phyloP scores from a whole-genome alignment of 2,113 vertebrate genomes.

The Copsychus sechellarum region DNA sequence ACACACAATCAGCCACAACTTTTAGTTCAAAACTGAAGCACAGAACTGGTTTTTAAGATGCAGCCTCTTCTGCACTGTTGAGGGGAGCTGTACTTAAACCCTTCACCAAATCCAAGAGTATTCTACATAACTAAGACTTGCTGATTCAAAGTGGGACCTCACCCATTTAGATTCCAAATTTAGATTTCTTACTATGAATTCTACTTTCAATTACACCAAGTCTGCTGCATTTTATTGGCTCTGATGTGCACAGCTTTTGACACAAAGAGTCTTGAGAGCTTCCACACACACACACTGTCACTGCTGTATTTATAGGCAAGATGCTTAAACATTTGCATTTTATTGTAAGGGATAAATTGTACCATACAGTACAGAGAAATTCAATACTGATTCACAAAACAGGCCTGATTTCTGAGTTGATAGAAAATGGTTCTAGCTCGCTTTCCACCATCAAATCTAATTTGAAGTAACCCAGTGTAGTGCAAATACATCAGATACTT shows the following conservation, averaged over 20 bases:
- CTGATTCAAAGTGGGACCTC: neutral
- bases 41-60: neutral
- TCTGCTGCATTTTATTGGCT: neutral
- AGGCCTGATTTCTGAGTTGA: conserved; percentile 23
- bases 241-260: neutral
- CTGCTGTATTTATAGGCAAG: neutral
- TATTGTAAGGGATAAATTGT: neutral
- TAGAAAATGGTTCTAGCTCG: neutral
- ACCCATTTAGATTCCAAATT: neutral
- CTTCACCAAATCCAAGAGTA: neutral
- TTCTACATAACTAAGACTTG: neutral
- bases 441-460: conserved; percentile 42
- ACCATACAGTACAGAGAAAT: neutral
- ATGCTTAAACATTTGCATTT: conserved; percentile 23
- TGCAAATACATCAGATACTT: conserved; percentile 31
- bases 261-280: neutral
- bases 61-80: neutral
- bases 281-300: neutral
- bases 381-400: neutral
- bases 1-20: neutral
- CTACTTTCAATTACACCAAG: neutral
- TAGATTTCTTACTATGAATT: neutral
- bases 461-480: conserved; percentile 12
- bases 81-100: neutral
- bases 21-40: neutral